These are phyloP conservation scores for Pristionchus maxplancki DNA, from an alignment of 2,888 invertebrate genomes.

Conservation along the genomic window DNA sequence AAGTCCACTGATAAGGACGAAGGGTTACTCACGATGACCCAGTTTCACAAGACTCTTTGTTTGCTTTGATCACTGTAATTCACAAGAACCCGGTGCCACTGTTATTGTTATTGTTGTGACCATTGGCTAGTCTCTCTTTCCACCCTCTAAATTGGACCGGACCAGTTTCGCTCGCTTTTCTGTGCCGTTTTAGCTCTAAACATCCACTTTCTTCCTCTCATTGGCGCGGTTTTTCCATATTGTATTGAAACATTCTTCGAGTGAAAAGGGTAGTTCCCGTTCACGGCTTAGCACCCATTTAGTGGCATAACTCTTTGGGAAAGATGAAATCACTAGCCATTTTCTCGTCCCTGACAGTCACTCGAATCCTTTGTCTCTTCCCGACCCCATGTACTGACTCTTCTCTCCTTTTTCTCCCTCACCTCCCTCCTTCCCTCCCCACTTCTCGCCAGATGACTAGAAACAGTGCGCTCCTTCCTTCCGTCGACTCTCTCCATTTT, in stretches of 20 bases:
- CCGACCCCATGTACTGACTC: not conserved
- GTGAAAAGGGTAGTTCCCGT: not conserved
- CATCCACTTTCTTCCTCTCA: not conserved
- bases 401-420: not conserved
- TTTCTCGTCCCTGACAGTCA: not conserved
- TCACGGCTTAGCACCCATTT: not conserved
- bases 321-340: not conserved
- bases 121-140: not conserved
- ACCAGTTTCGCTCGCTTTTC: constrained; percentile 27
- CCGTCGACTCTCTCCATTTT: too few species aligned
- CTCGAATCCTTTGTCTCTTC: not conserved
- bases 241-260: not conserved
- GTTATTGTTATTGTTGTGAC: constrained; percentile 25
- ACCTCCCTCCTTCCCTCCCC: not conserved
- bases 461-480: not conserved
- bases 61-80: too few species aligned
- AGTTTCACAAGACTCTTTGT: not conserved
- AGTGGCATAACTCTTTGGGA: too few species aligned
- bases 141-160: not conserved
- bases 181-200: constrained; percentile 21
- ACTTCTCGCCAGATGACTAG: not conserved
- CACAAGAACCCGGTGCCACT: not conserved
- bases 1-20: not conserved
- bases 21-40: not conserved
- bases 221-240: not conserved